A percentile compares a stretch with the other conserved stretches of the same genome.
Evolutionary conservation across 2,888 invertebrate species (phyloP).

Genomic region (Agrilus biguttatus): DNA sequence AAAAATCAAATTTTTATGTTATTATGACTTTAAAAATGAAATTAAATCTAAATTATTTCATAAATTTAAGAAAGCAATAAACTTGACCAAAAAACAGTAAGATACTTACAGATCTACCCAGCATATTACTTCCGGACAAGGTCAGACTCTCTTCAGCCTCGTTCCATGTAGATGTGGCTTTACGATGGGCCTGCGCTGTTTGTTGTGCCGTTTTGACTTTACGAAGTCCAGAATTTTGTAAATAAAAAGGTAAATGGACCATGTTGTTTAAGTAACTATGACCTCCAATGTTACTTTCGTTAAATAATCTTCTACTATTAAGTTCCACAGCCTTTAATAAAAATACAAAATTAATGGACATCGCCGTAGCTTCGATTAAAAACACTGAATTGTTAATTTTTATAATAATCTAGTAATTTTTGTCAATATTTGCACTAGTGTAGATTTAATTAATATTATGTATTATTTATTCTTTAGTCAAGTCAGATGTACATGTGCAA

Average conservation of each 20-base stretch:
- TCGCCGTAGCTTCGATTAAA: too few species aligned
- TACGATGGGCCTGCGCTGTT: slow-evolving; percentile 46
- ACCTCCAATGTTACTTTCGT: slow-evolving; percentile 86
- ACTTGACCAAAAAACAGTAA: not conserved
- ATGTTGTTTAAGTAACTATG: slow-evolving; percentile 90
- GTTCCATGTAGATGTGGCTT: slow-evolving; percentile 26
- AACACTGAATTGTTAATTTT: too few species aligned
- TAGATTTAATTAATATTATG: too few species aligned
- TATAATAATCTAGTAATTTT: too few species aligned
- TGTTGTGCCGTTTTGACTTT: slow-evolving; percentile 79
- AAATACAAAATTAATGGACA: slow-evolving; percentile 4
- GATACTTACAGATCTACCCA: slow-evolving; percentile 34
- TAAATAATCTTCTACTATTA: slow-evolving; percentile 73
- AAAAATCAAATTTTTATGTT: too few species aligned
- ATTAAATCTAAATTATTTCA: too few species aligned
- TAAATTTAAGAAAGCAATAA: not conserved
- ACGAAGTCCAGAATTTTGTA: slow-evolving; percentile 90
- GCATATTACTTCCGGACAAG: slow-evolving; percentile 27
- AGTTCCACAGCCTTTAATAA: slow-evolving; percentile 68
- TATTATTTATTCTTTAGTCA: too few species aligned
- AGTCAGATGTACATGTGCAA: too few species aligned
- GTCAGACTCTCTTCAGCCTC: slow-evolving; percentile 41
- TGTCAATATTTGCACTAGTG: too few species aligned
- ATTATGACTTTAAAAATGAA: too few species aligned
- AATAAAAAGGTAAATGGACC: slow-evolving; percentile 94